These are phyloP conservation scores for Egretta garzetta DNA, from an alignment of 2,113 vertebrate species.

Conservation along the genomic window DNA sequence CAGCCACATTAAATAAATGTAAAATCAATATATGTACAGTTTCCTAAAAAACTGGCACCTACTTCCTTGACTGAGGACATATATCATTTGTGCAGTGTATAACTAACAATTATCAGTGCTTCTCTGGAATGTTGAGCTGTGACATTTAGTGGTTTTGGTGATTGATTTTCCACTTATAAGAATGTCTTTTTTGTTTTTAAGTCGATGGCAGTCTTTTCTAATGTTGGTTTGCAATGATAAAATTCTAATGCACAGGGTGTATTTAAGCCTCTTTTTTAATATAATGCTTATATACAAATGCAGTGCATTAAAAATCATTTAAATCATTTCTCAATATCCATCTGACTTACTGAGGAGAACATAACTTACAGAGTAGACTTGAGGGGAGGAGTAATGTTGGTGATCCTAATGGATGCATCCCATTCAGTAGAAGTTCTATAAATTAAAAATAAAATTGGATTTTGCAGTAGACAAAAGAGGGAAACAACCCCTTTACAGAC, in stretches of 20 bases:
- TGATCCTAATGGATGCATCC: background rate
- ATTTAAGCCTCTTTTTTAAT: conserved; percentile 58
- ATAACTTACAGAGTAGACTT: conserved; percentile 21
- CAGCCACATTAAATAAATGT: conserved; percentile 82
- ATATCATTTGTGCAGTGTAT: conserved; percentile 73
- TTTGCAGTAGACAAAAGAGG: background rate
- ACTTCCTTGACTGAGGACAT: conserved; percentile 72
- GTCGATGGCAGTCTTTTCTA: conserved; percentile 61
- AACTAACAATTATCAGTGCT: conserved; percentile 81
- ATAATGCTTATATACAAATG: background rate
- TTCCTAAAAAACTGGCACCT: conserved; percentile 79
- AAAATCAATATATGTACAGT: conserved; percentile 85
- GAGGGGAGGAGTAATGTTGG: background rate
- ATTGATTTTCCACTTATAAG: conserved; percentile 82
- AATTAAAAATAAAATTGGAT: conserved; percentile 30
- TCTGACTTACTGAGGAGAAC: conserved; percentile 17
- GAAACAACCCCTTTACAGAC: background rate
- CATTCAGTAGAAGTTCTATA: conserved; percentile 2
- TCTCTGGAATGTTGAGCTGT: conserved; percentile 72
- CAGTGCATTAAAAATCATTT: conserved; percentile 57
- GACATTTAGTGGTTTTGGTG: conserved; percentile 77
- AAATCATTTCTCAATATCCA: conserved; percentile 33
- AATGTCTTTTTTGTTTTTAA: conserved; percentile 82
- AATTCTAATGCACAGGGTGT: conserved; percentile 56
- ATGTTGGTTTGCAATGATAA: conserved; percentile 67